A percentile compares a stretch with the other conserved stretches of the same genome.
These are phyloP conservation scores for Agelas oroides DNA, from an alignment of 37 sponge, comb jelly and placozoan genomes.

Conservation along the genomic window DNA sequence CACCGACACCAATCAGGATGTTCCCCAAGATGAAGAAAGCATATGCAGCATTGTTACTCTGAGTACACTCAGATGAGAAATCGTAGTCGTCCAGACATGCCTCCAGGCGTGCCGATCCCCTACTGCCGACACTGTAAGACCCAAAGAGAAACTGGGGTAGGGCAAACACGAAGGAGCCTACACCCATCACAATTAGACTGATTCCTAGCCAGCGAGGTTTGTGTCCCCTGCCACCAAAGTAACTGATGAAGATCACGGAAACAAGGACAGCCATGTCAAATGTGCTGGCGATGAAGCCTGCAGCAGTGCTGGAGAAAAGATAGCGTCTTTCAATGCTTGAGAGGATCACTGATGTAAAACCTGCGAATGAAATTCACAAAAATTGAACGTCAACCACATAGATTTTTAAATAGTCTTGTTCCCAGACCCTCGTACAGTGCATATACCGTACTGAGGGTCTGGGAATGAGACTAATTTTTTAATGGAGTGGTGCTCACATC, in stretches of 20 bases:
- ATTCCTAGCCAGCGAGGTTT: slow-evolving; percentile 83
- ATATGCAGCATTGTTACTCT: slow-evolving; percentile 28
- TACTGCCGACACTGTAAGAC: slow-evolving; percentile 20
- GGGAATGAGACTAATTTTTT: too few relatives aligned
- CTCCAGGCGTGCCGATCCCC: slow-evolving; percentile 4
- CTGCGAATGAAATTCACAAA: slow-evolving; percentile 5
- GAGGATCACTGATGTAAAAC: slow-evolving; percentile 76
- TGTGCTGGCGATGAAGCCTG: slow-evolving; percentile 68
- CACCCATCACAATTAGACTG: slow-evolving; percentile 63
- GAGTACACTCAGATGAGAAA: slow-evolving; percentile 16
- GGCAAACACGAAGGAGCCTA: slow-evolving; percentile 75
- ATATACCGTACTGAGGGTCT: too few relatives aligned
- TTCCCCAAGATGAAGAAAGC: slow-evolving; percentile 75
- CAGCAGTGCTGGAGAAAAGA: slow-evolving; percentile 58
- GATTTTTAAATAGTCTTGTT: too few relatives aligned
- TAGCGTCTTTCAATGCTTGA: slow-evolving; percentile 79
- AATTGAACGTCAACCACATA: not conserved
- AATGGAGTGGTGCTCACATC: too few relatives aligned
- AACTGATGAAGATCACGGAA: slow-evolving; percentile 72
- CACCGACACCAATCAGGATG: slow-evolving; percentile 79
- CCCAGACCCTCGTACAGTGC: too few relatives aligned
- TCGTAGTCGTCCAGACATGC: slow-evolving; percentile 29
- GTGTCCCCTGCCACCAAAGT: slow-evolving; percentile 85
- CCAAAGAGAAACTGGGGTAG: slow-evolving; percentile 80
- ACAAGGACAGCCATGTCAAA: slow-evolving; percentile 72